These are phyloP conservation scores for Gymnothorax javanicus DNA, from an alignment of 2,797 vertebrate species.

Conservation along the genomic window DNA sequence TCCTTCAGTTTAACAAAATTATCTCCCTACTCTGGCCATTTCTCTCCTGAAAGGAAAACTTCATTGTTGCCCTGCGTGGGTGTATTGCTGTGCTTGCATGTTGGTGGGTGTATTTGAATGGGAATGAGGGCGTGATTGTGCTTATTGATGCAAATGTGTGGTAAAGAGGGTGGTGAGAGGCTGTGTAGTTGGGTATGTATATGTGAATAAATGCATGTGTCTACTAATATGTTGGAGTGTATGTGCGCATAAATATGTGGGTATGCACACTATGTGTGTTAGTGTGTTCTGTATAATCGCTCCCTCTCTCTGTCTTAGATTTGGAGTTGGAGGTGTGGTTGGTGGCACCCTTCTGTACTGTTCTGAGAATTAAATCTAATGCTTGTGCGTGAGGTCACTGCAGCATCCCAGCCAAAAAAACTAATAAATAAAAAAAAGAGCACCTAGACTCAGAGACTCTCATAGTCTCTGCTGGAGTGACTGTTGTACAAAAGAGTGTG, in stretches of 20 bases:
- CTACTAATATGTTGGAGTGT: not conserved
- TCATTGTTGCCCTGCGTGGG: not conserved
- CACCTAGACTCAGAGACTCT: not conserved
- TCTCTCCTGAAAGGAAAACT: not conserved
- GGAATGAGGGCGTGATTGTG: not conserved
- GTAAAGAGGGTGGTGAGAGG: not conserved
- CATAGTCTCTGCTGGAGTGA: constrained; percentile 18
- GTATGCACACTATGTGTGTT: not conserved
- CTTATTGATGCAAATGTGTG: not conserved
- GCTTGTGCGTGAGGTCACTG: constrained; percentile 19
- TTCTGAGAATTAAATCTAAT: constrained; percentile 37
- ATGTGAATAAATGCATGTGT: not conserved
- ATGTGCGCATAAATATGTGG: not conserved
- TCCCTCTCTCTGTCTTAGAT: constrained; percentile 26
- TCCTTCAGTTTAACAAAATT: not conserved
- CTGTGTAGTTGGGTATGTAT: not conserved
- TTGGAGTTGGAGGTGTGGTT: constrained; percentile 12
- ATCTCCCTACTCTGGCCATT: not conserved
- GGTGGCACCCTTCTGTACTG: constrained; percentile 17
- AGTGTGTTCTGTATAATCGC: not conserved
- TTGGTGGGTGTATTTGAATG: not conserved
- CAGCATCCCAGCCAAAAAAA: not conserved
- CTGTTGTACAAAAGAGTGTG: not conserved
- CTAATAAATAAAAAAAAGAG: constrained; percentile 5
- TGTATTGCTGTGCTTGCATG: not conserved